Evolutionary conservation across 2,888 invertebrate species (phyloP), one percentile per base, ranked within the genome.

Genomic region (Hermaeophaga mercurialis): DNA sequence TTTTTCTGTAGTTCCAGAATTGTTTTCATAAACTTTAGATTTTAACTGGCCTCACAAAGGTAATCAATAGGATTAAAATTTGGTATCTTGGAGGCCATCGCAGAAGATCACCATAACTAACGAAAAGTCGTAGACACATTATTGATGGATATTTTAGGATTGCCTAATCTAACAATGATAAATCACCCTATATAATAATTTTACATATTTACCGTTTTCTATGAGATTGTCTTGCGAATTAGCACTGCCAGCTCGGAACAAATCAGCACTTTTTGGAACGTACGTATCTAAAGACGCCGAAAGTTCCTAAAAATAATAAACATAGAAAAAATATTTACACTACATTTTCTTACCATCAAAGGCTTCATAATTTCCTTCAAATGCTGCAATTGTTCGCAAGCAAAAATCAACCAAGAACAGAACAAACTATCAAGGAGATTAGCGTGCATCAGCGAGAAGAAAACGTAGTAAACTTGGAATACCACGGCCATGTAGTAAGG

Each of bases 351-450:
- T 68, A 75, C 77, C 90, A 93, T 92, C 47, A 93, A 77, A 0
- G 91, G 91, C 64, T 90, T 90, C 88, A 93, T 88, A 60, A 92
- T 92, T 41, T 89, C 88, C 73, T 92, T 93, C 31, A 92, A 78
- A 74, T 93, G 92, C 72, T 90, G 89, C 54, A 93, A 78, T 73
- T 93, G 92, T 67, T 92, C 92, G 67, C 92, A 93, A 0, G 92
- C 90, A 69, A 90, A 91, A 56, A 92, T 86, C 64, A 92, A 70
- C 90, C 90, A 91, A 1, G 89, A 91, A 72, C 91, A 91, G 78
- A 93, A 92, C 67, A 92, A 79, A 0, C 89, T 86, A 71, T 92
- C 92, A 36, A 82, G 58, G n/a, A 83, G 74, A 67, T 84, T 84
- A 0, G 83, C 77, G 34, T 79, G 78, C 4, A 70, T 66, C 62